Evolutionary conservation across 2,888 invertebrate genomes (phyloP), one percentile per base, ranked within the genome.

Genomic region (Eupelmus urozonus): DNA sequence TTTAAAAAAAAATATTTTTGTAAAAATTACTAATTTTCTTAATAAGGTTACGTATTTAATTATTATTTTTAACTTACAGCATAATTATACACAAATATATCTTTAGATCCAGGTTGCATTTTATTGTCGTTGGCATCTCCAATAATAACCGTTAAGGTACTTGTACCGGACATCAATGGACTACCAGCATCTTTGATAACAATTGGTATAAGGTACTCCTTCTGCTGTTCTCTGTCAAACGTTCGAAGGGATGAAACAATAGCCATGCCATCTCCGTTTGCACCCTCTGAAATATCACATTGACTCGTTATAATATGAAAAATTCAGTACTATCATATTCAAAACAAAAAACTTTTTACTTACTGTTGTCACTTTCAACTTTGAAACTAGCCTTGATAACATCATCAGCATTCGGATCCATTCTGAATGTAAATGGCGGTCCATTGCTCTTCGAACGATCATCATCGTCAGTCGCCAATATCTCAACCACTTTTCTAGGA

Each of bases 71-170:
- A 49, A 84, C 89, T 83, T 85, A 92, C 94, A 88, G 93, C 92
- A 85, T 99, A 99, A 90, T 98, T 98, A 90, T 99, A 99, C 1
- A 98, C 97, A 88, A 98, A 96, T 86, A 99, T 97, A 82, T 98
- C 96, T 91, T 99, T 99, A 3, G 96, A 95, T 0, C 99, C 99
- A 0, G 98, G 97, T 88, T 96, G 96, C 97, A 99, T 99, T 91
- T 97, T 97, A 90, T 99, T 98, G 89, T 99, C 99, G 90, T 99
- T 99, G 25, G 96, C 96, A 90, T 99, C 99, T 25, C 98, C 98
- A 85, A 99, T 98, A 66, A 98, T 96, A 29, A 99, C 97, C 0
- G 98, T 98, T 49, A 99, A 91, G 0, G 98, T 98, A 87, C 97
- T 97, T 11, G 98, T 98, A 81, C 98, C 98, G 18, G 97, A 97